phyloP scores from a whole-genome alignment of 2,888 invertebrate genomes.

The Trichacis sp. region DNA sequence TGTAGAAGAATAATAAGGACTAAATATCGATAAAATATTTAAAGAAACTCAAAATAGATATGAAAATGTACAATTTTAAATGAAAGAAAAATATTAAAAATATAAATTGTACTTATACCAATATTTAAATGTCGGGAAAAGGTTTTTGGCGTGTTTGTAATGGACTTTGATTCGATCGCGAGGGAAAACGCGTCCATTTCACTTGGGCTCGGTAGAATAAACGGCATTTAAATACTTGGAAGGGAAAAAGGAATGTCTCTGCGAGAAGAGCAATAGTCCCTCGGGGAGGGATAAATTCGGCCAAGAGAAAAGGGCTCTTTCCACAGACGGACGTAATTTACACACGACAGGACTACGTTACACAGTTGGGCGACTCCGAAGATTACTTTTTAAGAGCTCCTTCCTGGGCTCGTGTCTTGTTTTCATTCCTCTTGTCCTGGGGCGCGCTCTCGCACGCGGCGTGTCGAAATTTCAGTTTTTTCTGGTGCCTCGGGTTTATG shows the following conservation, averaged over 20 bases:
- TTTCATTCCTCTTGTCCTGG: not conserved
- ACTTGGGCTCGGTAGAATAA: conserved; percentile 16
- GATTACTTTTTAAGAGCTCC: conserved; percentile 53
- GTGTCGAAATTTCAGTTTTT: not conserved
- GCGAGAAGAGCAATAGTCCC: conserved; percentile 53
- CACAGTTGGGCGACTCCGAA: conserved; percentile 52
- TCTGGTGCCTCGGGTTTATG: too few species aligned
- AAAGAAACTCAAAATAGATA: too few species aligned
- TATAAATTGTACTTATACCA: too few species aligned
- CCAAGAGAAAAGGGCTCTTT: conserved; percentile 50
- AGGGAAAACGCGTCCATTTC: not conserved
- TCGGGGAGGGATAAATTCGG: conserved; percentile 51
- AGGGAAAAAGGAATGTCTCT: conserved; percentile 30
- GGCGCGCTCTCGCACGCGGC: too few species aligned
- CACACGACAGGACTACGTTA: conserved; percentile 53
- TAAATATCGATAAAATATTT: too few species aligned
- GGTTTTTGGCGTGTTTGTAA: not conserved
- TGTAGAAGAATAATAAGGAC: too few species aligned
- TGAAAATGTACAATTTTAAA: too few species aligned
- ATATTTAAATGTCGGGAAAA: too few species aligned
- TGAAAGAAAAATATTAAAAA: too few species aligned
- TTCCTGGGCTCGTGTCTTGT: conserved; percentile 18
- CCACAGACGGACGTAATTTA: conserved; percentile 55
- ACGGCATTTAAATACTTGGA: conserved; percentile 39
- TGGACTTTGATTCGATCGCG: conserved; percentile 29